Percentiles rank a stretch among this genome's conserved stretches.
phyloP scores from a whole-genome alignment of 2,113 vertebrate species.

The Machaerirhynchus nigripectus region DNA sequence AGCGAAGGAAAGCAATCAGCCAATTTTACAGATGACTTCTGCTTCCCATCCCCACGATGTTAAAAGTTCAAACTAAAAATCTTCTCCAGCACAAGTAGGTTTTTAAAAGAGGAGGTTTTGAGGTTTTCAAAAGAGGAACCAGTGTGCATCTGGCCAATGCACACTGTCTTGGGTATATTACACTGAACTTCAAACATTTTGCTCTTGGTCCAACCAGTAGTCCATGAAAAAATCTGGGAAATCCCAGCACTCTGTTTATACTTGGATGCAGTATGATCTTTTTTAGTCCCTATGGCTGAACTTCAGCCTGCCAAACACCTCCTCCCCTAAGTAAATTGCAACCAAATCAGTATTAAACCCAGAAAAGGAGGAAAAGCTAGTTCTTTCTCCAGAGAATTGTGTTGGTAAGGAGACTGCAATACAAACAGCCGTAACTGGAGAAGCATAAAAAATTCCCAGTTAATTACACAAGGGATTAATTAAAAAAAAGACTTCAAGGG shows the following conservation, averaged over 20 bases:
- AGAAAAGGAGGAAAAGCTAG: background rate
- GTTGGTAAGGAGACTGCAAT: background rate
- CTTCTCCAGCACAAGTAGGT: background rate
- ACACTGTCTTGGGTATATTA: background rate
- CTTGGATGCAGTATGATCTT: background rate
- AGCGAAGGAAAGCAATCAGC: background rate
- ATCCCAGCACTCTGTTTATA: background rate
- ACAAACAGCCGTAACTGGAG: background rate
- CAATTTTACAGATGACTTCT: conserved; percentile 5
- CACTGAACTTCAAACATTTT: background rate
- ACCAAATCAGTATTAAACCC: background rate
- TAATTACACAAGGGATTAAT: background rate
- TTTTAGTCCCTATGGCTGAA: background rate
- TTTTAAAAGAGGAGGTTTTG: background rate
- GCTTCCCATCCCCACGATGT: background rate
- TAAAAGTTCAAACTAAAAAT: conserved; percentile 31
- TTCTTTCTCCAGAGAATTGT: background rate
- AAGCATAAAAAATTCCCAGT: background rate
- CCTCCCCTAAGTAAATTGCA: background rate
- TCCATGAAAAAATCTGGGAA: background rate
- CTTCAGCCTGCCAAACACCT: background rate
- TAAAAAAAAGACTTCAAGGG: background rate
- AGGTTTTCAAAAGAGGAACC: background rate
- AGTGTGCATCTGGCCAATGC: background rate
- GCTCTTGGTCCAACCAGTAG: background rate